phyloP scores from a whole-genome alignment of 92 coral and sea anemone species.

The Muricea muricata region DNA sequence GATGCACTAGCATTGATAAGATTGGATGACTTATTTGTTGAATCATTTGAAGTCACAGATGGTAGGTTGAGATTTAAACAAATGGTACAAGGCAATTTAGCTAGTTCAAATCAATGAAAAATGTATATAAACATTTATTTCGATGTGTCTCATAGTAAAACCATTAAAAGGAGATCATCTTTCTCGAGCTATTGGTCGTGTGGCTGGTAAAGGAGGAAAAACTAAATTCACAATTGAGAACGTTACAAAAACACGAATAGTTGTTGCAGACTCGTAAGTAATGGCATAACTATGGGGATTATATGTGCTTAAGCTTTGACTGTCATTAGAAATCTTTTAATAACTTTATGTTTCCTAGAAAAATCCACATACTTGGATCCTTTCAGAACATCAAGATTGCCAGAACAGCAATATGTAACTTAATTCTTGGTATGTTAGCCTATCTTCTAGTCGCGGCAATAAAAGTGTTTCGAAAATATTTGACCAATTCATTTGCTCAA shows the following conservation, averaged over 20 bases:
- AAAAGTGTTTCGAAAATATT: no score
- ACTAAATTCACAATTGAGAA: conserved; percentile 97
- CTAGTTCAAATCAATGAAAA: no score
- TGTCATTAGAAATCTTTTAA: no score
- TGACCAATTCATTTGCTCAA: no score
- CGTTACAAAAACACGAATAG: conserved; percentile 98
- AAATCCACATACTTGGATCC: conserved; percentile 94
- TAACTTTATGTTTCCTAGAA: conserved; percentile 58
- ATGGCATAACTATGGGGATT: background rate
- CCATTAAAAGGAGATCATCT: conserved; percentile 97
- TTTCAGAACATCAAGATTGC: conserved; percentile 98
- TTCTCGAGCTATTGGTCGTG: conserved; percentile 95
- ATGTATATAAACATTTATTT: no score
- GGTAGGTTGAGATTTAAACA: conserved; percentile 60
- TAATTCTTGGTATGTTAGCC: conserved; percentile 52
- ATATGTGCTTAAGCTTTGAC: no score
- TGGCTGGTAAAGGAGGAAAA: conserved; percentile 96
- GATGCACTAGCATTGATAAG: conserved; percentile 92
- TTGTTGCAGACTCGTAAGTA: conserved; percentile 96
- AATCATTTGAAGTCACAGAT: conserved; percentile 91
- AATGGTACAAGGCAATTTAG: no score
- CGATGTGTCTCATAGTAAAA: conserved; percentile 69
- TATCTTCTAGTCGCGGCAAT: no score
- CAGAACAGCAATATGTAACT: conserved; percentile 94
- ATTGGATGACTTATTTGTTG: conserved; percentile 93